These are phyloP conservation scores for Cynopterus brachyotis DNA, from an alignment of 2,113 vertebrate genomes.

Conservation along the genomic window DNA sequence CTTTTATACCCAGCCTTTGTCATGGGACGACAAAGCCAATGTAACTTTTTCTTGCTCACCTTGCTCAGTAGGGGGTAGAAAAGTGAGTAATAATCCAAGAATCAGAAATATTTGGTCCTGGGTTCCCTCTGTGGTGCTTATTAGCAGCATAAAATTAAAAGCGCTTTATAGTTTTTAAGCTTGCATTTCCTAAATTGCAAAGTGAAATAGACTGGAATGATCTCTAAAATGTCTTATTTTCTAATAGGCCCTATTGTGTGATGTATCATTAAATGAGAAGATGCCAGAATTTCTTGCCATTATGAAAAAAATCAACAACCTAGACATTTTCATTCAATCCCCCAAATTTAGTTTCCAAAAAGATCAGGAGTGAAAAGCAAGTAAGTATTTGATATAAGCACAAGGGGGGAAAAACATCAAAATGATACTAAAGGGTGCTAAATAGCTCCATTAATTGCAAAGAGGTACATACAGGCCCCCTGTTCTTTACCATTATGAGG, in stretches of 20 bases:
- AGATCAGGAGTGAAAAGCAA: background rate
- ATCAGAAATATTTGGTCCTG: background rate
- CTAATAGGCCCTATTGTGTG: background rate
- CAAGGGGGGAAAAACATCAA: background rate
- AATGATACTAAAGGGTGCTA: background rate
- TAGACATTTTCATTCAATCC: background rate
- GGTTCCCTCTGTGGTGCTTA: background rate
- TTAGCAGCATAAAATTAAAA: background rate
- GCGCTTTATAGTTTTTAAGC: background rate
- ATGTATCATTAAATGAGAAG: background rate
- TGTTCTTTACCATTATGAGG: background rate
- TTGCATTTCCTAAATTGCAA: background rate
- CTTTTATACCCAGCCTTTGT: slow-evolving; percentile 11
- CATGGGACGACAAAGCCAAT: background rate
- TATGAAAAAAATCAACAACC: background rate
- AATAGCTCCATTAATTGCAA: background rate
- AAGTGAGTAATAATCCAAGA: background rate
- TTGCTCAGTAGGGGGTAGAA: background rate
- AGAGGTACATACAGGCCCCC: rapidly evolving
- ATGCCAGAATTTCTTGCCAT: background rate
- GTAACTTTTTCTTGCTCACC: background rate
- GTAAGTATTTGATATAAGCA: background rate
- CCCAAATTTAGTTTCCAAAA: background rate
- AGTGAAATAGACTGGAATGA: background rate
- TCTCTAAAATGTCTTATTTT: background rate